Conservation (phyloP, 2,113 vertebrate species). For the Azemiops feae region DNA sequence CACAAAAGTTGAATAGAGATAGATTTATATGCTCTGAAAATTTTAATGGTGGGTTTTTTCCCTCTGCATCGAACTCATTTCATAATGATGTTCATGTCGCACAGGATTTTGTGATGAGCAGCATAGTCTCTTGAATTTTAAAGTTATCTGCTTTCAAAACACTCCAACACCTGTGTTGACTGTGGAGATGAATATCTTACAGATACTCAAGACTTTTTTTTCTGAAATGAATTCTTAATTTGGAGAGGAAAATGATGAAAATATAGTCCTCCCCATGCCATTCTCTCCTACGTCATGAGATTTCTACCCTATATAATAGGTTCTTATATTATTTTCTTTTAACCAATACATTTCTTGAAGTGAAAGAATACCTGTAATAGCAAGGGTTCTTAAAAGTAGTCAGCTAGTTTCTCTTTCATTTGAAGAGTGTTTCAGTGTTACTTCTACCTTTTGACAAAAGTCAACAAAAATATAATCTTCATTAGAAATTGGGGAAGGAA, state of each 20-base stretch:
- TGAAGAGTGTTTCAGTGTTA: neutral
- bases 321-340: neutral
- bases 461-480: constrained; percentile 28
- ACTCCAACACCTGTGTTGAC: neutral
- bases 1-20: neutral
- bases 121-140: neutral
- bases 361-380: neutral
- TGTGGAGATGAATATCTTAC: neutral
- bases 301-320: neutral
- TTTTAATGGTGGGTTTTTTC: neutral
- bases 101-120: neutral
- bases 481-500: neutral
- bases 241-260: neutral
- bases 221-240: neutral
- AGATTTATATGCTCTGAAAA: neutral
- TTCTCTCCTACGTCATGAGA: neutral
- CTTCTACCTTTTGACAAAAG: constrained; percentile 16
- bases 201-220: neutral
- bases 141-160: neutral
- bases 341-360: neutral
- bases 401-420: neutral
- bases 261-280: neutral
- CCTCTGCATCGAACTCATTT: too few species aligned
- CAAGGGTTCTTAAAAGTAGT: neutral
- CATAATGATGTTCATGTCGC: neutral